Conservation (phyloP, 2,113 vertebrate genomes). For the Taurulus bubalis region DNA sequence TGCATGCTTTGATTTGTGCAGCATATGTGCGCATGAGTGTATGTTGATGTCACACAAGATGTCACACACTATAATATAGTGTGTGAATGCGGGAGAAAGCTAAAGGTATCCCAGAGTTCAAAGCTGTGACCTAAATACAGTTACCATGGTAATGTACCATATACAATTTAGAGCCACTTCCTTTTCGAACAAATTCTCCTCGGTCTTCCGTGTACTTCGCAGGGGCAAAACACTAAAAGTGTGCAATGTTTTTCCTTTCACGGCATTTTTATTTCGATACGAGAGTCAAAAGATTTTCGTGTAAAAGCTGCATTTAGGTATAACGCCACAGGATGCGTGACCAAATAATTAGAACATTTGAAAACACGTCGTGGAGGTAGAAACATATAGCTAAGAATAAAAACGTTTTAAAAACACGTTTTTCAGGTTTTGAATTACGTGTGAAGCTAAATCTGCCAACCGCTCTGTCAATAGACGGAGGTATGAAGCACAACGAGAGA, state of each 20-base stretch:
- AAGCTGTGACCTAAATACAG: constrained; percentile 79
- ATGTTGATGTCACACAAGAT: no score
- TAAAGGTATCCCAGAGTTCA: constrained; percentile 59
- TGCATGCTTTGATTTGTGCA: constrained; percentile 39
- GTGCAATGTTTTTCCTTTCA: neutral
- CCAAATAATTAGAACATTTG: neutral
- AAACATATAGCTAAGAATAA: constrained; percentile 12
- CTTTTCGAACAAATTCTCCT: constrained; percentile 11
- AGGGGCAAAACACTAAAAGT: constrained; percentile 1
- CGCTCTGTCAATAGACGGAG: constrained; percentile 51
- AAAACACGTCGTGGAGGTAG: neutral
- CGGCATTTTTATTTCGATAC: constrained; percentile 21
- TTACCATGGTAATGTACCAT: constrained; percentile 52
- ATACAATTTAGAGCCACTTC: constrained; percentile 32
- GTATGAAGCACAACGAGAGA: constrained; percentile 55
- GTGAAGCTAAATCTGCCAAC: constrained; percentile 46
- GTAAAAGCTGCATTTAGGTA: neutral
- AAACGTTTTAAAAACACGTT: constrained; percentile 19
- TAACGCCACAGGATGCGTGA: neutral
- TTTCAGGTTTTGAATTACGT: constrained; percentile 54
- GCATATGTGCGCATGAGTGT: neutral
- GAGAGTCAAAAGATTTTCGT: neutral
- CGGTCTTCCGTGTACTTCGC: constrained; percentile 1
- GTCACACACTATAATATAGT: no score
- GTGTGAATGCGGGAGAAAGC: constrained; percentile 19